A percentile compares a stretch with the other conserved stretches of the same genome.
Conservation (phyloP, 2,113 vertebrate species). For the Empidonax alnorum region DNA sequence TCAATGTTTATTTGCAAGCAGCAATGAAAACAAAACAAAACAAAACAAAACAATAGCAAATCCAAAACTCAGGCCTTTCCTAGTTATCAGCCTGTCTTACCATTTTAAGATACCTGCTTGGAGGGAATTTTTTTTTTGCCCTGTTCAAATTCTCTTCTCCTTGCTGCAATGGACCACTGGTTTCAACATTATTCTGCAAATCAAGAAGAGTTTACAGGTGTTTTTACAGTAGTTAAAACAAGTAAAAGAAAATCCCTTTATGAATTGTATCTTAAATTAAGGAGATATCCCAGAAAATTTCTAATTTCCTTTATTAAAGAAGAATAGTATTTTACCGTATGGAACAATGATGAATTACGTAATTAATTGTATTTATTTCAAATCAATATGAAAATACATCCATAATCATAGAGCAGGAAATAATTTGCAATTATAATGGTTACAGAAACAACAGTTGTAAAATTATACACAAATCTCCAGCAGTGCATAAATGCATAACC, state of each 20-base stretch:
- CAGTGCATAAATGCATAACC: not conserved
- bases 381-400: not conserved
- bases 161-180: not conserved
- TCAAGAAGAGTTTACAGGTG: not conserved
- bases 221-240: not conserved
- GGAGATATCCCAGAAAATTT: not conserved
- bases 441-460: not conserved
- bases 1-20: not conserved
- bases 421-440: conserved; percentile 9
- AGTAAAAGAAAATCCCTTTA: not conserved
- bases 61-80: not conserved
- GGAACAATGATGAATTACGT: not conserved
- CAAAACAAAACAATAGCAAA: not conserved
- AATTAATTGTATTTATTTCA: not conserved
- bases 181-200: not conserved
- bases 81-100: not conserved
- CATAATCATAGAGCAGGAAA: not conserved
- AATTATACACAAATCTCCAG: conserved; percentile 1
- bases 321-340: not conserved
- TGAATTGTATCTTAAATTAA: not conserved
- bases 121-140: not conserved
- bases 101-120: not conserved
- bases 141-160: not conserved
- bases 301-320: not conserved
- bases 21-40: not conserved